A percentile compares a stretch with the other conserved stretches of the same genome.
Conservation (phyloP, 2,113 vertebrate genomes). For the Alosa alosa region DNA sequence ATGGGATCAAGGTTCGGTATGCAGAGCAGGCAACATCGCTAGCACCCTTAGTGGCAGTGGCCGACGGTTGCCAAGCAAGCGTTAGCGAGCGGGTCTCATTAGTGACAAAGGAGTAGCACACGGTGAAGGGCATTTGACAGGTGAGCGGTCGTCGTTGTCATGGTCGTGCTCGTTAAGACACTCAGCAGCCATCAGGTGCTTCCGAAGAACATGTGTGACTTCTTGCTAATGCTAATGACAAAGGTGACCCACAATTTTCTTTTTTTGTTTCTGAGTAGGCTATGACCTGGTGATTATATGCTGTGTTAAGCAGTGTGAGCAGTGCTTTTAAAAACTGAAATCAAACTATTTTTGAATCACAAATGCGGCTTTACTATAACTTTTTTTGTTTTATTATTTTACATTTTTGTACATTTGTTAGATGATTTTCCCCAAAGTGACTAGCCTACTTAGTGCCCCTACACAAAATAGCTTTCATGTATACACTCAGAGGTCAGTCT, state of each 20-base stretch:
- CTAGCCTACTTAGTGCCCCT: background rate
- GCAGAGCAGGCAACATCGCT: background rate
- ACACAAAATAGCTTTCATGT: background rate
- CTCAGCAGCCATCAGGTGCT: background rate
- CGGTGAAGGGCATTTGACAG: background rate
- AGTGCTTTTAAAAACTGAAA: background rate
- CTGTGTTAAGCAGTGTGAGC: background rate
- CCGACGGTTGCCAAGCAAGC: background rate
- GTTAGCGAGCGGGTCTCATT: constrained; percentile 3
- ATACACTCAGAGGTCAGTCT: background rate
- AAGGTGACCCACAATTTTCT: background rate
- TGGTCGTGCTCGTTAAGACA: background rate
- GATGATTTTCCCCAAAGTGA: background rate
- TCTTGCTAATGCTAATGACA: background rate
- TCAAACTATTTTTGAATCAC: background rate
- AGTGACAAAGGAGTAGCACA: background rate
- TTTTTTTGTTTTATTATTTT: background rate
- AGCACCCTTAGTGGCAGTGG: background rate
- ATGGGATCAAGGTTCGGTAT: background rate
- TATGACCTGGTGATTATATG: background rate
- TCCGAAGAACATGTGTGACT: background rate
- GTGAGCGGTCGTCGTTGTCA: constrained; percentile 10
- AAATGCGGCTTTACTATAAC: background rate
- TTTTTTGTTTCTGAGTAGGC: background rate
- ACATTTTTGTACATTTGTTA: background rate